These are phyloP conservation scores for Eurypyga helias DNA, from an alignment of 2,113 vertebrate species.

Conservation along the genomic window DNA sequence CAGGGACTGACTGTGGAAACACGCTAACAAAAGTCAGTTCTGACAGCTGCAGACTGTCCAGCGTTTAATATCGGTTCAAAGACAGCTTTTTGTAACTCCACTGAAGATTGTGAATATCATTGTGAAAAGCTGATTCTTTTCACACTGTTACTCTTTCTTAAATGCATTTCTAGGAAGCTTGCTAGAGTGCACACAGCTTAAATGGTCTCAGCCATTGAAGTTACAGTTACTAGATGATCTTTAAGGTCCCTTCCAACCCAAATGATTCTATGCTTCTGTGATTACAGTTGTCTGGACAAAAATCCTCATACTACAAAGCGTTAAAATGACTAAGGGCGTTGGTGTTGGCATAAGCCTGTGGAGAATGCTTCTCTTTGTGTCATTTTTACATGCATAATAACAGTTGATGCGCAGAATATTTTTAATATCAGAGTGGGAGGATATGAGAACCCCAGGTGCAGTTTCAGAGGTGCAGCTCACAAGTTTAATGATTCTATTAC, in stretches of 20 bases:
- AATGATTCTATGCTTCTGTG: too few species aligned
- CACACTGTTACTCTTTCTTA: background rate
- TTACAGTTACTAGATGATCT: too few species aligned
- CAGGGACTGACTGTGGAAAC: background rate
- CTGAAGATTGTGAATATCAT: background rate
- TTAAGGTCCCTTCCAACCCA: too few species aligned
- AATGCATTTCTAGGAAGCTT: background rate
- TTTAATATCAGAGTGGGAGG: slow-evolving; percentile 66
- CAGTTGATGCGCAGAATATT: slow-evolving; percentile 47
- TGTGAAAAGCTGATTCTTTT: background rate
- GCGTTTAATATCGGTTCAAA: background rate
- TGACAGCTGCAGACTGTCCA: background rate
- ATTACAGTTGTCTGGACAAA: background rate
- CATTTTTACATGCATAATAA: slow-evolving; percentile 36
- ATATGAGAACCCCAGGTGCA: slow-evolving; percentile 55
- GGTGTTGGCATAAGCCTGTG: slow-evolving; percentile 25
- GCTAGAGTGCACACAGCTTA: background rate
- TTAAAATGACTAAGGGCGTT: background rate
- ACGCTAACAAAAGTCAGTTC: background rate
- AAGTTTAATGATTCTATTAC: slow-evolving; percentile 3
- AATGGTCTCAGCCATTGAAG: background rate
- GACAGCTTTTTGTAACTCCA: background rate
- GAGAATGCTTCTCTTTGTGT: slow-evolving; percentile 31
- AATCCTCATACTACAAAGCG: background rate
- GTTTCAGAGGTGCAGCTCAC: slow-evolving; percentile 21